Base-by-base conservation (phyloP, 2,113 vertebrate genomes). In the Sander lucioperca region DNA sequence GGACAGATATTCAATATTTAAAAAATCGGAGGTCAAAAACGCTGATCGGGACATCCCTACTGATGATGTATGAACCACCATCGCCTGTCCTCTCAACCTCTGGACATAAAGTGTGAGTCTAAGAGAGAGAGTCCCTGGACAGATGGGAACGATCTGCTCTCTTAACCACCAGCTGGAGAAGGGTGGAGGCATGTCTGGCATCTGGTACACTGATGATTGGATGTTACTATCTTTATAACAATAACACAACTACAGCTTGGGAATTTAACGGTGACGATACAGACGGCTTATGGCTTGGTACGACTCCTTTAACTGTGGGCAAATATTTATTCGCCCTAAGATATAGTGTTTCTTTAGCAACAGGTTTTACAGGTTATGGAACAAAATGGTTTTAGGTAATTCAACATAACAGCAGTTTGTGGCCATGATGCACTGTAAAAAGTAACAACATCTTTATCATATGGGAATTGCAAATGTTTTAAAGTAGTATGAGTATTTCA, bases 71-170 rank as follows among this genome's bases (percentile, higher is more conserved):
- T 30, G 59, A 72, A n/a, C 73, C 63, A 13, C 25, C 67, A 57
- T 1, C 39, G 27, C 36, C 39, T 10, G 64, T 86, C 77, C 84
- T 58, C 70, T 47, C 71, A 56, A 80, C 87, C 80, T 79, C 69
- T 68, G 68, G 48, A 23, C 45, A 43, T 1, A 13, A 47, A 77
- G 15, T 14, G 68, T 58, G 80, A 80, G 73, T 27, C 25, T 25
- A 25, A 25, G n/a, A n/a, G 27, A 27, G 27, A 27, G 48, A 16
- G 80, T 77, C 51, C 18, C 30, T 0, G 3, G 72, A 67, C 74
- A 89, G 84, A 89, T 83, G 84, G 79, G 48, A n/a, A 33, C 73
- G 45, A 59, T 71, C 71, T 62, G 64, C 84, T 78, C 39, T 36
- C 51, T 61, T 25, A 79, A 59, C 16, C 68, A 64, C n/a, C 80